A percentile compares a stretch with the other conserved stretches of the same genome.
phyloP scores from a whole-genome alignment of 2,888 invertebrate genomes.

The Neoaliturus tenellus region DNA sequence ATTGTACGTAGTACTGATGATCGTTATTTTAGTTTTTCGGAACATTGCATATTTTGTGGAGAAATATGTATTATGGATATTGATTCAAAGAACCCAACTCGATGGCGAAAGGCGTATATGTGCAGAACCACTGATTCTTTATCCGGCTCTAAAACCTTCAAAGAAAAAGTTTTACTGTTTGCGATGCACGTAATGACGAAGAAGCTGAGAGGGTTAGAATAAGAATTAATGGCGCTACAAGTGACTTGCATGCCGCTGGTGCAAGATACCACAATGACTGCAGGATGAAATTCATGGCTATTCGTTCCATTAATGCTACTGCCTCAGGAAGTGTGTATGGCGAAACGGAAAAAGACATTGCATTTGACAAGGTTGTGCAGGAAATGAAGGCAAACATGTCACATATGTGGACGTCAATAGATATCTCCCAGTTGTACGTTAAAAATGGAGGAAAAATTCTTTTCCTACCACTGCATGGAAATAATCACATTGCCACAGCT shows the following conservation, averaged over 20 bases:
- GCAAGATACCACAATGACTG: not conserved
- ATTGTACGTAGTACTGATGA: not conserved
- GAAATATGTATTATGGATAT: not conserved
- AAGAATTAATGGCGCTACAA: not conserved
- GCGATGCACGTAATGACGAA: not conserved
- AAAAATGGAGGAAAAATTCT: too few relatives aligned
- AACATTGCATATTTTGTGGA: not conserved
- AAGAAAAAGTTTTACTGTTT: not conserved
- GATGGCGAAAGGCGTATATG: not conserved
- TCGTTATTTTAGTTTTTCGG: not conserved
- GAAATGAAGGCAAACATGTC: not conserved
- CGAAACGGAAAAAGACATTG: too few relatives aligned
- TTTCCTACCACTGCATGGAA: too few relatives aligned
- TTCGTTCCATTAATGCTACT: not conserved
- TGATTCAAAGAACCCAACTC: not conserved
- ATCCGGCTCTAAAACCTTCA: not conserved
- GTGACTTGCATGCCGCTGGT: conserved; percentile 22
- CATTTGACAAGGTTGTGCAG: not conserved
- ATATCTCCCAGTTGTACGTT: not conserved
- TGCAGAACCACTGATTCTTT: not conserved
- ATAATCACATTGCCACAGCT: too few relatives aligned
- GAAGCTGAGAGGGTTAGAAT: not conserved
- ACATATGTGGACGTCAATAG: not conserved
- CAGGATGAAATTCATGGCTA: not conserved
- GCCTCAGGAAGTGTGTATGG: too few relatives aligned